A percentile compares a stretch with the other conserved stretches of the same genome.
These are phyloP conservation scores for Oryzias celebensis DNA, from an alignment of 2,113 vertebrate genomes.

Conservation along the genomic window DNA sequence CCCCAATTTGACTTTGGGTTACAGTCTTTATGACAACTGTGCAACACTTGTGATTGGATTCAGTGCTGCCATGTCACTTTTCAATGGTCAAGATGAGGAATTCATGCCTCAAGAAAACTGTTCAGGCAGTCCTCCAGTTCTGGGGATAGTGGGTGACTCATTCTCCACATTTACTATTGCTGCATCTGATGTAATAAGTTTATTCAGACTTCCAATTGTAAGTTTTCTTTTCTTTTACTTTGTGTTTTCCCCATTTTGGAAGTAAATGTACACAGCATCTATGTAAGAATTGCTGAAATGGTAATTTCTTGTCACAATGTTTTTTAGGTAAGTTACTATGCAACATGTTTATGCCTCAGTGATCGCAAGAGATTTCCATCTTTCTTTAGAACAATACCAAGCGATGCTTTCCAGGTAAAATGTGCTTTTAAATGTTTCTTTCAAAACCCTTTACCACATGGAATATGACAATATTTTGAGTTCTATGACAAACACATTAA, in stretches of 20 bases:
- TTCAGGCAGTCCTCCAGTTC: constrained; percentile 49
- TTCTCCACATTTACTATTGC: constrained; percentile 64
- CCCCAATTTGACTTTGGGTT: constrained; percentile 65
- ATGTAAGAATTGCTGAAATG: too few species aligned
- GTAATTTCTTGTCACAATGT: background rate
- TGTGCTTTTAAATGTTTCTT: constrained; percentile 21
- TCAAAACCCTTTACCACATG: constrained; percentile 30
- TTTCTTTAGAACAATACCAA: constrained; percentile 31
- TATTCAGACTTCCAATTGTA: constrained; percentile 68
- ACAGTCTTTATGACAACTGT: constrained; percentile 69
- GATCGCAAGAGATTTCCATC: constrained; percentile 37
- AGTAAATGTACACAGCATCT: background rate
- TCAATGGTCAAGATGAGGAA: constrained; percentile 50
- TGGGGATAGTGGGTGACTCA: constrained; percentile 68
- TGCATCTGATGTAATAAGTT: constrained; percentile 62
- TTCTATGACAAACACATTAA: background rate
- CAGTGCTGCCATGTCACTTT: constrained; percentile 56
- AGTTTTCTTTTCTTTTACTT: background rate
- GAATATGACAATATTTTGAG: background rate
- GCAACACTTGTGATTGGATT: constrained; percentile 56
- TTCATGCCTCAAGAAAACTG: constrained; percentile 39
- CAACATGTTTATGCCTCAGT: constrained; percentile 36
- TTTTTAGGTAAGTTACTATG: constrained; percentile 31
- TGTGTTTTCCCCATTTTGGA: background rate
- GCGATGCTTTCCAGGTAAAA: constrained; percentile 26